Conservation (phyloP, 1,140 invertebrate species). For the Anadara kagoshimensis region DNA sequence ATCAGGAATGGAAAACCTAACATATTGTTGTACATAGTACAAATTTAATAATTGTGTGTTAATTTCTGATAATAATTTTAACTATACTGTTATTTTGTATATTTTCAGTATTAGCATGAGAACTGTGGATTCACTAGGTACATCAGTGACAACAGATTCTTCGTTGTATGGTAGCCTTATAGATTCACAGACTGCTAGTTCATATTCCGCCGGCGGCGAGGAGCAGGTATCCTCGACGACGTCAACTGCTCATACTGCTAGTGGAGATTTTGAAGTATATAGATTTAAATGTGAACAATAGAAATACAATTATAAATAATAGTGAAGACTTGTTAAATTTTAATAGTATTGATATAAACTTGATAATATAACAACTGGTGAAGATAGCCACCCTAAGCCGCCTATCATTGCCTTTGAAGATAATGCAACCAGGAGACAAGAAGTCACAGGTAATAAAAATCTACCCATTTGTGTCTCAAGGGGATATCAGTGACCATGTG, state of each 20-base stretch:
- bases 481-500: no score
- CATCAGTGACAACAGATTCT: slow-evolving; percentile 42
- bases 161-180: slow-evolving; percentile 39
- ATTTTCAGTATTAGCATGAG: slow-evolving; percentile 63
- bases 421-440: slow-evolving; percentile 61
- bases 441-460: slow-evolving; percentile 59
- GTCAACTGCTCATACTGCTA: slow-evolving; percentile 9
- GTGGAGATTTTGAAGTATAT: slow-evolving; percentile 60
- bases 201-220: slow-evolving; percentile 23
- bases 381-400: slow-evolving; percentile 38
- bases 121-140: slow-evolving; percentile 54
- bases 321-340: slow-evolving; percentile 58
- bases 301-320: slow-evolving; percentile 39
- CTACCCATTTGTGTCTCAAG: background rate
- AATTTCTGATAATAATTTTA: no score
- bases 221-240: slow-evolving; percentile 20
- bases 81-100: background rate
- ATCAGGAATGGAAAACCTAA: no score
- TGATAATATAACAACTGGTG: slow-evolving; percentile 43
- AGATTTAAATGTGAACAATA: slow-evolving; percentile 54
- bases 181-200: slow-evolving; percentile 24
- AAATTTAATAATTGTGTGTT: no score
- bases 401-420: slow-evolving; percentile 67
- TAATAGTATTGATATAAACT: slow-evolving; percentile 49
- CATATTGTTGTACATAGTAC: no score